Evolutionary conservation across 1,140 invertebrate species (phyloP), one percentile per base, ranked within the genome.

Genomic region (Dermatophagoides farinae): DNA sequence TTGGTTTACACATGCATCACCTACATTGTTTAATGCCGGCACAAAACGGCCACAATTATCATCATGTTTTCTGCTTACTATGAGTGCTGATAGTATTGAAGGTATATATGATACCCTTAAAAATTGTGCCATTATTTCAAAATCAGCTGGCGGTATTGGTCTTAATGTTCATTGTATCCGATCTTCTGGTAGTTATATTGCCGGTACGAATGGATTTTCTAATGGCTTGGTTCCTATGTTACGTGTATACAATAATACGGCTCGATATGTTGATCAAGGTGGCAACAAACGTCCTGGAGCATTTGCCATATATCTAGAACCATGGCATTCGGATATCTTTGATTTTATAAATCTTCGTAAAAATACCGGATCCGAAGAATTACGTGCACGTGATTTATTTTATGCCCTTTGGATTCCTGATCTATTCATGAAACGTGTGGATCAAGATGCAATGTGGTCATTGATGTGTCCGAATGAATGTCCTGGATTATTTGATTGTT

Each of bases 141-240:
- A 99, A 74, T 88, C 83, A 55, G 93, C 92, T 43, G 95, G 96
- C 57, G 95, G 95, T n/a, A 95, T 99, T 71, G 95, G 95, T 0
- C 69, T 99, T 0, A 95, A 95, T 76, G 81, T 97, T 1, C 95
- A 98, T 71, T 91, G 87, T 68, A 97, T 99, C 66, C 77, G 95
- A 67, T 83, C 89, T 0, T 86, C 81, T 67, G 93, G 91, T 10
- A 85, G 84, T 31, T 84, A 84, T 52, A 97, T 98, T 68, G 83
- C 83, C 64, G 92, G 93, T 37, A 97, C 92, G 12, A 91, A 92
- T 76, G 92, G 92, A 40, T 78, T 80, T 16, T 97, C 92, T 0
- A 97, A 96, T 75, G 96, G 96, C 8, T 72, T 98, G n/a, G 82
- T 99, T 41, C 95, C 95, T 0, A 96, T 98, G 88, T 74, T 99